These are phyloP conservation scores for Cecropterus lyciades DNA, from an alignment of 1,140 invertebrate species.

Conservation along the genomic window DNA sequence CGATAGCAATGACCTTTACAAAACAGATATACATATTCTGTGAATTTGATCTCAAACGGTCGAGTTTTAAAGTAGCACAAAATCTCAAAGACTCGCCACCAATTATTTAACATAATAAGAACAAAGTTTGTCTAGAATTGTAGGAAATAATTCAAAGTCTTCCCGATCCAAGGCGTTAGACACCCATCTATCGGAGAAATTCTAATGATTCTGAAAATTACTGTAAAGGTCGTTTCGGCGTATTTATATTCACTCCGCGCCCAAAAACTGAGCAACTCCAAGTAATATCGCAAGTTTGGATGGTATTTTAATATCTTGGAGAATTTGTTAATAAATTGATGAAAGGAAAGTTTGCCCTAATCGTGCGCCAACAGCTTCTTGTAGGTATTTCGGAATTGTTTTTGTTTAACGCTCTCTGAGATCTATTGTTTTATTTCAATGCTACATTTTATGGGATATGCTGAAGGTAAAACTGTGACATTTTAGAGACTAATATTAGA, in stretches of 20 bases:
- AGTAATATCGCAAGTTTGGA: constrained; percentile 35
- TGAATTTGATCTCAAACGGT: too few relatives aligned
- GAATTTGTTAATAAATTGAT: constrained; percentile 43
- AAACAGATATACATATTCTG: too few relatives aligned
- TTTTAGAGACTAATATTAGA: too few relatives aligned
- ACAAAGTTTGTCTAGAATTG: too few relatives aligned
- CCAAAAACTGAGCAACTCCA: constrained; percentile 37
- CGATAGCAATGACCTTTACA: too few relatives aligned
- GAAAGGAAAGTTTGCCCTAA: constrained; percentile 34
- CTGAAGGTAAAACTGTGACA: too few relatives aligned
- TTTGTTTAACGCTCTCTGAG: neutral
- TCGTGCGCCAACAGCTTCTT: constrained; percentile 5
- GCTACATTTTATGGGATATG: too few relatives aligned
- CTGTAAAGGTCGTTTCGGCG: constrained; percentile 2
- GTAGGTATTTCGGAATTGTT: constrained; percentile 9
- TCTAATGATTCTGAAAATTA: constrained; percentile 16
- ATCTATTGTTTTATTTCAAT: neutral
- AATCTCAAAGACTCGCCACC: too few relatives aligned
- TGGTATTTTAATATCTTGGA: constrained; percentile 37
- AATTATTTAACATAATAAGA: too few relatives aligned
- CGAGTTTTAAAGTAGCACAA: too few relatives aligned
- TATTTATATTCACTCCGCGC: constrained; percentile 36
- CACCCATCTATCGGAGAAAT: neutral
- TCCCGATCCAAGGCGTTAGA: neutral
- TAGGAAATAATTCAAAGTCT: too few relatives aligned